phyloP scores from a whole-genome alignment of 2,888 invertebrate genomes.

The Drepanosiphum platanoidis region DNA sequence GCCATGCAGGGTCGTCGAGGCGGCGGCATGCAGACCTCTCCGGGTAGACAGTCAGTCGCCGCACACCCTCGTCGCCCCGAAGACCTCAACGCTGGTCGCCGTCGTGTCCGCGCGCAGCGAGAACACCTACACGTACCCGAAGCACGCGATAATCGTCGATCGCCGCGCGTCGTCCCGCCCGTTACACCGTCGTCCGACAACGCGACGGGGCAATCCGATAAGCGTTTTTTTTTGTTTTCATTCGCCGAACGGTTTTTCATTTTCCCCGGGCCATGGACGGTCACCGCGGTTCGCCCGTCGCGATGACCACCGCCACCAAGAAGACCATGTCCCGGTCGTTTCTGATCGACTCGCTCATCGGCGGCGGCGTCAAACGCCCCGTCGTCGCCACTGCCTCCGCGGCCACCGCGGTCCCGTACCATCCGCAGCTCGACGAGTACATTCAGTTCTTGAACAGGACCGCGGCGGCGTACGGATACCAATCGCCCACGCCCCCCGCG shows the following conservation, averaged over 20 bases:
- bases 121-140: too few species aligned
- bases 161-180: too few species aligned
- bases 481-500: constrained; percentile 13
- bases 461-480: constrained; percentile 52
- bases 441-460: constrained; percentile 64
- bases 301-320: constrained; percentile 26
- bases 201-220: too few species aligned
- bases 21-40: neutral
- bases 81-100: constrained; percentile 59
- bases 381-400: constrained; percentile 69
- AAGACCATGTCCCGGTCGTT: constrained; percentile 81
- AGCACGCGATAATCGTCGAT: too few species aligned
- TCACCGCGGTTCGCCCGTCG: constrained; percentile 16
- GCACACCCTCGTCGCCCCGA: neutral
- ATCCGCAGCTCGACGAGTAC: constrained; percentile 63
- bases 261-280: constrained; percentile 35
- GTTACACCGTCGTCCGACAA: too few species aligned
- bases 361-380: constrained; percentile 66
- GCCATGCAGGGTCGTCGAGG: neutral
- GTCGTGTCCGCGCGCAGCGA: neutral
- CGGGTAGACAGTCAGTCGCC: constrained; percentile 40
- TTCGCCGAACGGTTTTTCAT: neutral
- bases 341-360: constrained; percentile 80
- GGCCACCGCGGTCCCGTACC: constrained; percentile 67
- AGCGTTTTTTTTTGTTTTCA: neutral